phyloP scores from a whole-genome alignment of 2,888 invertebrate species.

The Campoletis raptor region DNA sequence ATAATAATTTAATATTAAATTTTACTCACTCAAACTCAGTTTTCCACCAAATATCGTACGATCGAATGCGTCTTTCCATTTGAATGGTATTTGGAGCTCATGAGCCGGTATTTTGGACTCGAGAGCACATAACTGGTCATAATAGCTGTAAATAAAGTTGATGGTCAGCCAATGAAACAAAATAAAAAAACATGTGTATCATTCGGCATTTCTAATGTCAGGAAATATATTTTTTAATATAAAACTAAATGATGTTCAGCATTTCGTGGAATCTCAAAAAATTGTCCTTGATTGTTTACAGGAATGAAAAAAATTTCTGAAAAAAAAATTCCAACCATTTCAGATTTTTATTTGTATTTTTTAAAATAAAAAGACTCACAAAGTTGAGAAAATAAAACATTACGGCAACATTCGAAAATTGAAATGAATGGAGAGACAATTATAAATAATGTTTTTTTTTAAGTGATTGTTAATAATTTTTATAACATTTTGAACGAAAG shows the following conservation, averaged over 20 bases:
- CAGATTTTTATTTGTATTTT: too few relatives aligned
- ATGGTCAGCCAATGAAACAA: neutral
- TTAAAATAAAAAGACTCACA: too few relatives aligned
- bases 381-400: neutral
- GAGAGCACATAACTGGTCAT: conserved; percentile 96
- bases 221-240: neutral
- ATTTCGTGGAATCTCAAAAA: neutral
- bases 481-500: neutral
- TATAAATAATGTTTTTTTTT: neutral
- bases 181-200: neutral
- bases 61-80: conserved; percentile 99
- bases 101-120: conserved; percentile 97
- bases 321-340: too few relatives aligned
- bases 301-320: neutral
- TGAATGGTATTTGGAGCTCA: conserved; percentile 98
- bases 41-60: conserved; percentile 97
- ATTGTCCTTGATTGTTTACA: neutral
- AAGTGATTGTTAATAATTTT: neutral
- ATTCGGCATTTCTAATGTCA: too few relatives aligned
- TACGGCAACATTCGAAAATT: neutral
- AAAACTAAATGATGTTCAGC: neutral
- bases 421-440: neutral
- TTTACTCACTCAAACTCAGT: conserved; percentile 94
- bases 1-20: neutral
- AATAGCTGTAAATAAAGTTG: conserved; percentile 90